Evolutionary conservation across 1,140 invertebrate species (phyloP), one percentile per base, ranked within the genome.

Genomic region (Potamilus streckersoni): DNA sequence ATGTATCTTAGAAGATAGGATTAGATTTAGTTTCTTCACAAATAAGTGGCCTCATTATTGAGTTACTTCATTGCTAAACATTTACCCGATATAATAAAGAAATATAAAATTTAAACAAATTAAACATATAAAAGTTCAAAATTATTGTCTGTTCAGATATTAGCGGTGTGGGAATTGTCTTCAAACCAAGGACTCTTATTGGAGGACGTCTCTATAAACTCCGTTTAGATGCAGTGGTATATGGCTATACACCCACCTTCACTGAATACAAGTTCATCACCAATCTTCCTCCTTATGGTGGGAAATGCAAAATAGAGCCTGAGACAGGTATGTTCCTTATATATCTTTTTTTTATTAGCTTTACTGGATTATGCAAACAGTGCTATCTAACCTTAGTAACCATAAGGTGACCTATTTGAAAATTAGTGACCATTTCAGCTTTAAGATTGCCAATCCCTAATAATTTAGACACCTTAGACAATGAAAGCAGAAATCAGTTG

Each of bases 271-370:
- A 79, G 31, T 86, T 84, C 63, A 63, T 79, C 4, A 83, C 84
- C 12, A 86, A 86, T 63, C 64, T 84, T 15, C 84, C 84, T 14
- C 84, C 84, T 4, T 84, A 84, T 73, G 84, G 84, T 19, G 84
- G 84, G 20, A 80, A 66, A 2, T 86, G 84, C 69, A 67, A 58
- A 49, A 82, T 86, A 58, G 31, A 73, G 17, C 83, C 84, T 15
- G 65, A 66, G 14, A 71, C 67, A 63, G 84, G 84, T 84, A 79
- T 59, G 64, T 63, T 23, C 49, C 19, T 15, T 23, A 62, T 61
- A 14, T 23, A 31, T 15, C 20, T 63, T 66, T 64, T 56, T 19
- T 71, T 60, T 12, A 64, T 49, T 49, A 49, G 38, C 38, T 49
- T 6, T 49, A 49, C 38, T 49, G 38, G 38, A 11, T 11, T n/a